A percentile compares a stretch with the other conserved stretches of the same genome.
These are phyloP conservation scores for Girardinichthys multiradiatus DNA, from an alignment of 2,113 vertebrate species.

Conservation along the genomic window DNA sequence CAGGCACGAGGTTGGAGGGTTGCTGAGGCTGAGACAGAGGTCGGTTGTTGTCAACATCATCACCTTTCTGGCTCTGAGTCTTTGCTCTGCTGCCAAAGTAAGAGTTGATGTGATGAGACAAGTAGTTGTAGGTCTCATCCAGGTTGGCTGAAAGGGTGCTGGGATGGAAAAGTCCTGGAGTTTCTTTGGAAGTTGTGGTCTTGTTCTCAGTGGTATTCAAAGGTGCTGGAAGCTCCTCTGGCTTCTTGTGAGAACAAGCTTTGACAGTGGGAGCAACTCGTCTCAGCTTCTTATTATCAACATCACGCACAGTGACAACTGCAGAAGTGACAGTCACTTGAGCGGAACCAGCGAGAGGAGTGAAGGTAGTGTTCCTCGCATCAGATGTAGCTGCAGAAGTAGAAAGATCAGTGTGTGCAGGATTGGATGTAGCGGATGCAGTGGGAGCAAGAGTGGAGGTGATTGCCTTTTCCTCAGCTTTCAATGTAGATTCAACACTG, in stretches of 20 bases:
- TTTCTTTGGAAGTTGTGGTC: conserved; percentile 35
- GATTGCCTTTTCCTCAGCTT: conserved; percentile 55
- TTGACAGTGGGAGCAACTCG: conserved; percentile 42
- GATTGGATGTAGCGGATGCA: conserved; percentile 22
- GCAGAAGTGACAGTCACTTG: conserved; percentile 6
- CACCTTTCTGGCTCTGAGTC: conserved; percentile 73
- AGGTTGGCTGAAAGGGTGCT: conserved; percentile 85
- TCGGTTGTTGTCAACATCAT: conserved; percentile 32
- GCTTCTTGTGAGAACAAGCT: conserved; percentile 41
- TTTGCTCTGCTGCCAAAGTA: conserved; percentile 84
- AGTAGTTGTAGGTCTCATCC: conserved; percentile 89
- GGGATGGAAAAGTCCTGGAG: conserved; percentile 84
- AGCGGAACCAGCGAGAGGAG: conserved; percentile 16
- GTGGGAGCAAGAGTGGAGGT: conserved; percentile 16
- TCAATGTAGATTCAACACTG: conserved; percentile 51
- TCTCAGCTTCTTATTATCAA: conserved; percentile 65
- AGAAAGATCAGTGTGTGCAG: conserved; percentile 10
- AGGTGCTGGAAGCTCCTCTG: conserved; percentile 42
- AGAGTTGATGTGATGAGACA: conserved; percentile 90
- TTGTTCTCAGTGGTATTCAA: conserved; percentile 24
- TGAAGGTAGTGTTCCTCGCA: conserved; percentile 33
- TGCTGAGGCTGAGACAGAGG: conserved; percentile 29
- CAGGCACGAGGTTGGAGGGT: conserved; percentile 17
- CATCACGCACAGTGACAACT: conserved; percentile 16
- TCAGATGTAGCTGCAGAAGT: conserved; percentile 30